Percentiles rank a stretch among this genome's conserved stretches.
These are phyloP conservation scores for Tetrapedia diversipes DNA, from an alignment of 2,888 invertebrate species.

Conservation along the genomic window DNA sequence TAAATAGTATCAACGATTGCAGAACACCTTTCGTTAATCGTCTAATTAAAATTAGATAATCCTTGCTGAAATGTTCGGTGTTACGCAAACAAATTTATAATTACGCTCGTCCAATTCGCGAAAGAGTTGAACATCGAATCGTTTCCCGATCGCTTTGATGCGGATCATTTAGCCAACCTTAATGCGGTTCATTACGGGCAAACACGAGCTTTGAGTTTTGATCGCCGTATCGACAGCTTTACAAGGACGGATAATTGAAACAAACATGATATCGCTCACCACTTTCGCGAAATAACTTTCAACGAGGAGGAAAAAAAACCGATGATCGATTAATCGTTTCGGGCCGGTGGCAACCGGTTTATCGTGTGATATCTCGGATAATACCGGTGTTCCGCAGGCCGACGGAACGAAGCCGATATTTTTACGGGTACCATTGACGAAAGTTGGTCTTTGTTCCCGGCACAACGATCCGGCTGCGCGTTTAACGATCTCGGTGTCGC, in stretches of 20 bases:
- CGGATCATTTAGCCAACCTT: no score
- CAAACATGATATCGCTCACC: background rate
- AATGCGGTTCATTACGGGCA: conserved; percentile 16
- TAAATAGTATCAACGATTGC: no score
- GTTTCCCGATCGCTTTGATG: background rate
- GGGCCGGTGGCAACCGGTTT: background rate
- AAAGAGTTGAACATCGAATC: background rate
- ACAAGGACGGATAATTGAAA: conserved; percentile 20
- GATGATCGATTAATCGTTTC: background rate
- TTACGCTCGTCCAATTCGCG: background rate
- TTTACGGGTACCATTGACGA: conserved; percentile 1
- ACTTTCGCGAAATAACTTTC: background rate
- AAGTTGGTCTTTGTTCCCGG: background rate
- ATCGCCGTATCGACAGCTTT: background rate
- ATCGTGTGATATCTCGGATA: background rate
- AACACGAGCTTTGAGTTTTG: conserved; percentile 8
- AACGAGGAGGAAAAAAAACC: background rate
- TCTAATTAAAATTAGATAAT: no score
- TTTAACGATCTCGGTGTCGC: conserved; percentile 44
- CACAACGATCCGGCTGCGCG: conserved; percentile 18
- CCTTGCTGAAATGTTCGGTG: background rate
- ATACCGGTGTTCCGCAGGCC: no score
- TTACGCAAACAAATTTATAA: background rate
- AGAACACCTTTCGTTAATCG: no score
- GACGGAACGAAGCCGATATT: background rate